Conservation (phyloP, 2,888 invertebrate genomes). For the Lomographa bimaculata region DNA sequence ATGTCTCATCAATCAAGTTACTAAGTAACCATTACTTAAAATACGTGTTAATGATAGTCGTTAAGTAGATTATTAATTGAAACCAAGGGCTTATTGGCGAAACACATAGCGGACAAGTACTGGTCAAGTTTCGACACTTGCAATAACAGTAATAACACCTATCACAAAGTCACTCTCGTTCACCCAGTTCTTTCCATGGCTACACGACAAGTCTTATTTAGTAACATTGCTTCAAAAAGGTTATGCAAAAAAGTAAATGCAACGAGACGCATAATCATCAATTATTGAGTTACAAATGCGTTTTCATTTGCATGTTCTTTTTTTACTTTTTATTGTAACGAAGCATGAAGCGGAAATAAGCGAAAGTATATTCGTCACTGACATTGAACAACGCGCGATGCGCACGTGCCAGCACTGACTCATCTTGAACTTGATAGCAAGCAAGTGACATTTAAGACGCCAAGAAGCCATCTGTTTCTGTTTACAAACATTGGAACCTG, state of each 20-base stretch:
- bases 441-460: slow-evolving; percentile 54
- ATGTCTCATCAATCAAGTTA: background rate
- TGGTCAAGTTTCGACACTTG: slow-evolving; percentile 58
- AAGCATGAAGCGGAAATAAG: slow-evolving; percentile 46
- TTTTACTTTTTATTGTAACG: slow-evolving; percentile 22
- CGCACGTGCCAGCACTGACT: slow-evolving; percentile 41
- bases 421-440: slow-evolving; percentile 75
- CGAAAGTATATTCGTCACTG: slow-evolving; percentile 70
- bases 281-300: slow-evolving; percentile 21
- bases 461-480: slow-evolving; percentile 34
- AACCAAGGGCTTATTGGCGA: slow-evolving; percentile 35
- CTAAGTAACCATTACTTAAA: background rate
- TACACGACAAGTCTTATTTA: slow-evolving; percentile 50
- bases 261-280: slow-evolving; percentile 24
- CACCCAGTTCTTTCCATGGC: slow-evolving; percentile 68
- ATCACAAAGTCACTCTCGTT: slow-evolving; percentile 44
- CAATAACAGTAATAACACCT: slow-evolving; percentile 14
- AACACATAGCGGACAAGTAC: slow-evolving; percentile 41
- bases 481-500: slow-evolving; percentile 36
- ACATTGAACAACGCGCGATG: slow-evolving; percentile 59
- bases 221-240: slow-evolving; percentile 41
- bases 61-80: slow-evolving; percentile 14
- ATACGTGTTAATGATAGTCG: slow-evolving; percentile 18
- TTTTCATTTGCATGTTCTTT: slow-evolving; percentile 25
- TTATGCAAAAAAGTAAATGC: slow-evolving; percentile 43